Conservation (phyloP, 2,888 invertebrate species). For the Rugalucina vietnamica region DNA sequence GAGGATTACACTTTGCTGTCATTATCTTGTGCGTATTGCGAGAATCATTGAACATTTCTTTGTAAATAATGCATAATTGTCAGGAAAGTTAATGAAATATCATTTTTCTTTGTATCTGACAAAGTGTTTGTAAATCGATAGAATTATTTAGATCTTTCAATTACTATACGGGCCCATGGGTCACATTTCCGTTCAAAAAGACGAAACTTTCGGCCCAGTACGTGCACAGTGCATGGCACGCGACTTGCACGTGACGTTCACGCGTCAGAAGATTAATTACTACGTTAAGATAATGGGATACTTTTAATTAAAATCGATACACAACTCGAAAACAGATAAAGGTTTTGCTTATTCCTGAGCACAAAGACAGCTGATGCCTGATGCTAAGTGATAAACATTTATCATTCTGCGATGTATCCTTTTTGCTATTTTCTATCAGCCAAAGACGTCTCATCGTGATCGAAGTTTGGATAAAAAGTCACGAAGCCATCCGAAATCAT, state of each 20-base stretch:
- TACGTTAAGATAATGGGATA: not conserved
- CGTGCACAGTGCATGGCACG: not conserved
- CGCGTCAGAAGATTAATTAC: conserved; percentile 10
- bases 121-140: not conserved
- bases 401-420: too few species aligned
- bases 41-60: not conserved
- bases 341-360: too few species aligned
- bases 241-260: not conserved
- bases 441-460: too few species aligned
- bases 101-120: not conserved
- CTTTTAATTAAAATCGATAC: not conserved
- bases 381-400: not conserved
- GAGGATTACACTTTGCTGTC: not conserved
- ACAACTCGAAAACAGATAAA: not conserved
- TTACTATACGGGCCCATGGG: not conserved
- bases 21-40: not conserved
- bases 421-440: too few species aligned
- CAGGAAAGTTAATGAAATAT: conserved; percentile 13
- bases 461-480: too few species aligned
- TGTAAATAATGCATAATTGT: conserved; percentile 3
- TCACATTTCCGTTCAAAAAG: conserved; percentile 7
- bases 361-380: not conserved
- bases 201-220: not conserved
- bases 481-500: too few species aligned
- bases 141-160: conserved; percentile 10